Evolutionary conservation across 2,797 vertebrate species (phyloP).

Genomic region (Rhincodon typus): DNA sequence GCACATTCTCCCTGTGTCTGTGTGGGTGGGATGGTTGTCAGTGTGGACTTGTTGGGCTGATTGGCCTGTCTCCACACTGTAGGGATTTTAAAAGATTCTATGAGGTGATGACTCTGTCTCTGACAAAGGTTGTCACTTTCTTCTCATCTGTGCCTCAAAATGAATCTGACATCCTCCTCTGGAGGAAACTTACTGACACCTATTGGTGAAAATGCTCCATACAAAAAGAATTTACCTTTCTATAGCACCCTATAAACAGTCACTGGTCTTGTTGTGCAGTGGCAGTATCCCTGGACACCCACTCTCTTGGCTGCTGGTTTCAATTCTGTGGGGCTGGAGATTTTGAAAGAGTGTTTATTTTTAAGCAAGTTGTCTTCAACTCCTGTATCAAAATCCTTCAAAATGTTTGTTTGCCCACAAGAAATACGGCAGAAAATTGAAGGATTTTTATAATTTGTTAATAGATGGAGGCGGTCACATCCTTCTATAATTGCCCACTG

Average conservation of each 20-base stretch:
- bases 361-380: background rate
- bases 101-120: background rate
- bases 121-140: background rate
- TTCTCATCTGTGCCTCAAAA: background rate
- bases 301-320: background rate
- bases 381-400: background rate
- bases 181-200: background rate
- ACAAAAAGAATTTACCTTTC: background rate
- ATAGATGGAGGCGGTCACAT: background rate
- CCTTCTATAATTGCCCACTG: background rate
- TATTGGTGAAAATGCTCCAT: background rate
- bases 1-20: too few relatives aligned
- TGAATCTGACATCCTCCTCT: background rate
- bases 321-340: background rate
- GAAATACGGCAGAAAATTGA: background rate
- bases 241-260: too few relatives aligned
- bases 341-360: background rate
- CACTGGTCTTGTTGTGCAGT: too few relatives aligned
- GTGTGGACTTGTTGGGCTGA: too few relatives aligned
- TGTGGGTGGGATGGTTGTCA: too few relatives aligned
- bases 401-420: background rate
- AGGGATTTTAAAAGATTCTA: too few relatives aligned
- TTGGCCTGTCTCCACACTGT: too few relatives aligned
- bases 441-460: background rate
- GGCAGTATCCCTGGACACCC: background rate